Evolutionary conservation across 2,888 invertebrate genomes (phyloP).

Genomic region (Tricholauxania praeusta): DNA sequence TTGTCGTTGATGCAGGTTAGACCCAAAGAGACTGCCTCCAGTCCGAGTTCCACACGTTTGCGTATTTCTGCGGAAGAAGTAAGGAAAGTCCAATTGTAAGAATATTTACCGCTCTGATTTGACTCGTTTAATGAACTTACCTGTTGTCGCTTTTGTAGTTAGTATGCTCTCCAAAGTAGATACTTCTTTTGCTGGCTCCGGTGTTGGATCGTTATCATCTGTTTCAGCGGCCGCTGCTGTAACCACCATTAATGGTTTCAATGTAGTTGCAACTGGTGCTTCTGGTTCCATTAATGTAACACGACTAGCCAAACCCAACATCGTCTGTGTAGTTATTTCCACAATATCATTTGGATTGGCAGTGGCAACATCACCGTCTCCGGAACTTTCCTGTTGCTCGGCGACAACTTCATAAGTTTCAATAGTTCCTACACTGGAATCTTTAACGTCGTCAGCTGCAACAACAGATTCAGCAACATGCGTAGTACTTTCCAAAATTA

Average conservation of each 20-base stretch:
- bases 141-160: constrained; percentile 50
- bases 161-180: constrained; percentile 42
- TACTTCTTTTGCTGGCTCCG: constrained; percentile 49
- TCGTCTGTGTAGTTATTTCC: constrained; percentile 66
- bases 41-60: constrained; percentile 66
- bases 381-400: constrained; percentile 15
- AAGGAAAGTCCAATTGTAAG: no score
- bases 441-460: constrained; percentile 44
- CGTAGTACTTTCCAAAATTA: constrained; percentile 61
- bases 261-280: constrained; percentile 61
- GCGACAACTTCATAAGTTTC: constrained; percentile 20
- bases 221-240: constrained; percentile 43
- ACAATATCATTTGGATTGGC: constrained; percentile 60
- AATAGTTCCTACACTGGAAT: constrained; percentile 35
- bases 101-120: not conserved
- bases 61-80: constrained; percentile 55
- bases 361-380: constrained; percentile 50
- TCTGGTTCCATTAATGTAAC: constrained; percentile 70
- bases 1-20: constrained; percentile 79
- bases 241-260: constrained; percentile 56
- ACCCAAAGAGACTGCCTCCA: constrained; percentile 78
- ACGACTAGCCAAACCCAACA: constrained; percentile 66
- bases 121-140: constrained; percentile 30
- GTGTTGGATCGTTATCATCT: constrained; percentile 52
- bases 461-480: constrained; percentile 40